A percentile compares a stretch with the other conserved stretches of the same genome.
These are phyloP conservation scores for Myzus persicae DNA, from an alignment of 1,140 invertebrate genomes.

Conservation along the genomic window DNA sequence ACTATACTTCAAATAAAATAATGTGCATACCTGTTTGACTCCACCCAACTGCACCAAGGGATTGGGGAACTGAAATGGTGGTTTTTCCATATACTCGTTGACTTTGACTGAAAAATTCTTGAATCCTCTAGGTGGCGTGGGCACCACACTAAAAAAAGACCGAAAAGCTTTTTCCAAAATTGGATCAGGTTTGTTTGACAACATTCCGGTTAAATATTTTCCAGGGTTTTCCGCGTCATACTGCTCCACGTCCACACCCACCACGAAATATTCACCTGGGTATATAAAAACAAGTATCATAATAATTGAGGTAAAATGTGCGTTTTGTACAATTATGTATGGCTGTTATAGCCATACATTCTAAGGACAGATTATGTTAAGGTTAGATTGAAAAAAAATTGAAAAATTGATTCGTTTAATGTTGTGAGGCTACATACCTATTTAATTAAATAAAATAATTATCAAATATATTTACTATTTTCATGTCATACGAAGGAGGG, in stretches of 20 bases:
- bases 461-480: not conserved
- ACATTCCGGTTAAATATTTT: slow-evolving; percentile 78
- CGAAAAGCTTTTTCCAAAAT: slow-evolving; percentile 71
- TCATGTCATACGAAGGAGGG: not conserved
- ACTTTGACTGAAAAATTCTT: slow-evolving; percentile 79
- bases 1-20: no score
- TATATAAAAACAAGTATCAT: not conserved
- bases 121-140: slow-evolving; percentile 73
- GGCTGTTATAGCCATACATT: no score
- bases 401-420: not conserved
- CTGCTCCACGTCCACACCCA: slow-evolving; percentile 89
- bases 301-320: not conserved
- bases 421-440: accelerated
- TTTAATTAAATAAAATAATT: not conserved
- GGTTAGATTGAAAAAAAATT: not conserved
- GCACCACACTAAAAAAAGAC: slow-evolving; percentile 78
- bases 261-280: slow-evolving; percentile 85
- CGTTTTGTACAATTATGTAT: no score
- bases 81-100: slow-evolving; percentile 78
- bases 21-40: slow-evolving; percentile 16
- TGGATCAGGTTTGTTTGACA: slow-evolving; percentile 71
- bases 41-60: slow-evolving; percentile 69
- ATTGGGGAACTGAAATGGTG: slow-evolving; percentile 87
- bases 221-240: slow-evolving; percentile 79
- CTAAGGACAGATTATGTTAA: not conserved